phyloP scores from a whole-genome alignment of 2,113 vertebrate species.

The Mormoops blainvillei region DNA sequence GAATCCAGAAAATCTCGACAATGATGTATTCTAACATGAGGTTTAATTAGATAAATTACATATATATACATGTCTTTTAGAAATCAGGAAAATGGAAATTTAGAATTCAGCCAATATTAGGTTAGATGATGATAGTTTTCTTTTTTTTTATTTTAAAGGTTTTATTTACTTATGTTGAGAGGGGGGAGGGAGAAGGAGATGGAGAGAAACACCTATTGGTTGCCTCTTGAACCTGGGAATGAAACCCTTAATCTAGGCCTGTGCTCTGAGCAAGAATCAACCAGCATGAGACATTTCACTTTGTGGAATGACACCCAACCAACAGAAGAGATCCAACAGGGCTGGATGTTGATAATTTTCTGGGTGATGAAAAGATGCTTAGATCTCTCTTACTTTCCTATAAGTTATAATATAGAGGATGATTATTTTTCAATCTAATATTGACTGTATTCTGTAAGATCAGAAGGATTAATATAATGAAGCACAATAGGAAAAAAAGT shows the following conservation, averaged over 20 bases:
- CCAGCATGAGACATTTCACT: no score
- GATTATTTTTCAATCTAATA: background rate
- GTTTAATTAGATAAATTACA: background rate
- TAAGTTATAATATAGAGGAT: background rate
- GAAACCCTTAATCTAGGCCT: no score
- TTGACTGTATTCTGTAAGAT: background rate
- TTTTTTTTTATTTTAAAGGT: no score
- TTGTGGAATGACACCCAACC: no score
- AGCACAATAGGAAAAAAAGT: background rate
- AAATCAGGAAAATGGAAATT: background rate
- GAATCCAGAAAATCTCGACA: conserved; percentile 16
- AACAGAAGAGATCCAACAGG: no score
- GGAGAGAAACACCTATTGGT: no score
- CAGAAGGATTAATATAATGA: background rate
- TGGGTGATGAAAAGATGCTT: background rate
- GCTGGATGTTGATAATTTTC: background rate
- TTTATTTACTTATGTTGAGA: no score
- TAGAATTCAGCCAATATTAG: background rate
- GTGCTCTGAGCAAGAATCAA: no score
- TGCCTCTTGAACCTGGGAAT: no score
- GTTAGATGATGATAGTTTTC: background rate
- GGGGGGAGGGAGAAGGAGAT: no score
- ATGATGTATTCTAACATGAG: background rate
- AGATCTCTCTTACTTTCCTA: background rate
- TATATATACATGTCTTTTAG: background rate